phyloP scores from a whole-genome alignment of 2,888 invertebrate genomes.

The Eurytoma adleriae region DNA sequence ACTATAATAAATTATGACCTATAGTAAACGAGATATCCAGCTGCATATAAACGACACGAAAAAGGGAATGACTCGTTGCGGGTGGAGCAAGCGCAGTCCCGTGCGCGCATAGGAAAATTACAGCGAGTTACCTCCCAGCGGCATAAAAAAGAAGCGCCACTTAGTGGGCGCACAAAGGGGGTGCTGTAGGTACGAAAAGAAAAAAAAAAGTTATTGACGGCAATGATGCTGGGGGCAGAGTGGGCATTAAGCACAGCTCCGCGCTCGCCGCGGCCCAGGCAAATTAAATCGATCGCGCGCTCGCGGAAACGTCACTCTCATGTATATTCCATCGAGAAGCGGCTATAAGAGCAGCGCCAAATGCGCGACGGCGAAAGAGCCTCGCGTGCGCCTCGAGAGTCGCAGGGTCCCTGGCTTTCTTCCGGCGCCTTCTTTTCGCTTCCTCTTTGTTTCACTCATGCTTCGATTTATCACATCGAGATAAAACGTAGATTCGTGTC shows the following conservation, averaged over 20 bases:
- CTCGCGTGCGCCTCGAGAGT: conserved; percentile 6
- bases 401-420: conserved; percentile 7
- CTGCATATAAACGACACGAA: too few relatives aligned
- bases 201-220: neutral
- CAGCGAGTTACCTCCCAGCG: too few relatives aligned
- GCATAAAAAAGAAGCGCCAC: too few relatives aligned
- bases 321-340: conserved; percentile 44
- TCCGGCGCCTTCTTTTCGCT: neutral
- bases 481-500: neutral
- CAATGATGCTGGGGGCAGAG: neutral
- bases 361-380: neutral
- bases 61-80: too few relatives aligned
- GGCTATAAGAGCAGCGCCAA: conserved; percentile 21
- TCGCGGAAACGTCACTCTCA: conserved; percentile 27
- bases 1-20: too few relatives aligned
- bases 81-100: too few relatives aligned
- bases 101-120: too few relatives aligned
- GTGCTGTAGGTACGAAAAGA: neutral
- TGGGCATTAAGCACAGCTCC: neutral
- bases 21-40: too few relatives aligned
- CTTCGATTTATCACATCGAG: too few relatives aligned
- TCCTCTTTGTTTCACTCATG: neutral
- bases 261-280: neutral
- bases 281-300: conserved; percentile 38
- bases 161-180: too few relatives aligned